Evolutionary conservation across 2,113 vertebrate species (phyloP).

Genomic region (Calypte anna): DNA sequence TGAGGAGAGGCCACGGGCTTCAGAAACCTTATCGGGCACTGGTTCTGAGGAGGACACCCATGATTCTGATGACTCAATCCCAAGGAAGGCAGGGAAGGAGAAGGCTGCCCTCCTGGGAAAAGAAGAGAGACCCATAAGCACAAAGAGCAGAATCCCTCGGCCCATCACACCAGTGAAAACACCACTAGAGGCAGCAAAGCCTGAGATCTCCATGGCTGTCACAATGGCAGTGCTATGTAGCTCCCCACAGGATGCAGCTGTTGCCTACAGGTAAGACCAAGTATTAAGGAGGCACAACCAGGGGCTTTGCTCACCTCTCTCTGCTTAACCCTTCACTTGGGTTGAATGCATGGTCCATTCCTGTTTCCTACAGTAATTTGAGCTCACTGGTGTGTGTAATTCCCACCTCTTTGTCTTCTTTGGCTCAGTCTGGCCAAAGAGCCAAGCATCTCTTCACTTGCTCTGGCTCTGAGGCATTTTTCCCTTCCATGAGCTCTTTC

Average conservation of each 20-base stretch:
- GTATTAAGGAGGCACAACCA: not conserved
- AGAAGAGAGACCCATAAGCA: slow-evolving; percentile 67
- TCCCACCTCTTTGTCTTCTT: not conserved
- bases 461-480: not conserved
- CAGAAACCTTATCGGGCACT: slow-evolving; percentile 86
- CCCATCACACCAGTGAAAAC: slow-evolving; percentile 79
- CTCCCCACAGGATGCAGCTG: slow-evolving; percentile 54
- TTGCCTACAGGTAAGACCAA: slow-evolving; percentile 78
- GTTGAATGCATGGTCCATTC: not conserved
- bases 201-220: not conserved
- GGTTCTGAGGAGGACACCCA: slow-evolving; percentile 93
- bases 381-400: not conserved
- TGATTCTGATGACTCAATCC: slow-evolving; percentile 80
- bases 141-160: slow-evolving; percentile 88
- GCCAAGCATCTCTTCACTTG: not conserved
- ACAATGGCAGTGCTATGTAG: not conserved
- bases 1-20: slow-evolving; percentile 81
- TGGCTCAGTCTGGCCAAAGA: not conserved
- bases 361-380: not conserved
- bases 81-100: slow-evolving; percentile 73
- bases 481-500: not conserved
- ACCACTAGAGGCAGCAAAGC: not conserved
- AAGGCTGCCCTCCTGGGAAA: slow-evolving; percentile 50
- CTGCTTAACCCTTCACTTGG: not conserved
- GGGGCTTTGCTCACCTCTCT: not conserved